These are phyloP conservation scores for Leucophenga maculata DNA, from an alignment of 2,888 invertebrate species.

Conservation along the genomic window DNA sequence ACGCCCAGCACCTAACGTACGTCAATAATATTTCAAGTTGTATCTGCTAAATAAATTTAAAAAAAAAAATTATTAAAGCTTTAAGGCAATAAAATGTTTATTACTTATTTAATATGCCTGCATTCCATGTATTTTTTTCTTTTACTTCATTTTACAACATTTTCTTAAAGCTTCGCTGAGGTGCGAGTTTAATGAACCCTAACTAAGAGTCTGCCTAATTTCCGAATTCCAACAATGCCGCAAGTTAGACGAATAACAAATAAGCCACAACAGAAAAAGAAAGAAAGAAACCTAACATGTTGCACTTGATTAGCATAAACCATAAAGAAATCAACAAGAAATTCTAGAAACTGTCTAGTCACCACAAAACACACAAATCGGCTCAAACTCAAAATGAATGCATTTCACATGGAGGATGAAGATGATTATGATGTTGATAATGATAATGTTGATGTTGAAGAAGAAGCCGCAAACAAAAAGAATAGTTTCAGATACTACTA, in stretches of 20 bases:
- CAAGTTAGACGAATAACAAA: not conserved
- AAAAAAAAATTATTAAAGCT: too few relatives aligned
- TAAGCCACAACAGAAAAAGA: not conserved
- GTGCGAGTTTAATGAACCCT: not conserved
- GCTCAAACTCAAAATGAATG: not conserved
- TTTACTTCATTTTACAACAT: not conserved
- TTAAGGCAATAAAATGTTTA: not conserved
- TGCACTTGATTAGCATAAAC: not conserved
- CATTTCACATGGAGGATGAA: not conserved
- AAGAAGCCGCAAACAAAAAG: not conserved
- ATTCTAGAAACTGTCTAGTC: constrained; percentile 3
- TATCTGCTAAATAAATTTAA: too few relatives aligned
- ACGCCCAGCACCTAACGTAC: too few relatives aligned
- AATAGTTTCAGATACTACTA: not conserved
- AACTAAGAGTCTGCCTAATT: not conserved
- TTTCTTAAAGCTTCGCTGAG: not conserved
- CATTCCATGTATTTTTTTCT: not conserved
- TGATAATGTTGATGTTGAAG: not conserved
- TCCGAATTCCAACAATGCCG: not conserved
- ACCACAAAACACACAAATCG: not conserved
- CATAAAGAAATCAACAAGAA: constrained; percentile 1
- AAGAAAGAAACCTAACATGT: not conserved
- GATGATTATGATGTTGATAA: too few relatives aligned
- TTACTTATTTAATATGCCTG: not conserved
- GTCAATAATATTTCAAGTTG: too few relatives aligned